phyloP scores from a whole-genome alignment of 2,113 vertebrate species.

The Tricholaema leucomelas region DNA sequence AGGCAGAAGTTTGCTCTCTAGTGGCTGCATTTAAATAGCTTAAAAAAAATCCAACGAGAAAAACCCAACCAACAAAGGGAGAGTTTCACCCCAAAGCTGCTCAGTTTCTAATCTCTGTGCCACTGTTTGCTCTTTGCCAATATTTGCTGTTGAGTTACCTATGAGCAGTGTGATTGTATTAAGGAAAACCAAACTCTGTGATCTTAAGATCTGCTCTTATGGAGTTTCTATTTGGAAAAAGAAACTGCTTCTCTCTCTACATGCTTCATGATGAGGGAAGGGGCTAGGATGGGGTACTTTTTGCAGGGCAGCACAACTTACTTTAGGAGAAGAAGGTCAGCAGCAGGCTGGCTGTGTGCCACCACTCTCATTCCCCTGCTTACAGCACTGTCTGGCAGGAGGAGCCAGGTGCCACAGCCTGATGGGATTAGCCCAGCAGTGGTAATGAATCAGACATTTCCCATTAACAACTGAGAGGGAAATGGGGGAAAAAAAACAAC shows the following conservation, averaged over 20 bases:
- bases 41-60: neutral
- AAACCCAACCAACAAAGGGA: neutral
- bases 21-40: slow-evolving; percentile 70
- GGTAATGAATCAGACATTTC: neutral
- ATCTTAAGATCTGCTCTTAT: neutral
- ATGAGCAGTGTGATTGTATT: neutral
- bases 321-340: neutral
- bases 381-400: neutral
- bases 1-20: slow-evolving; percentile 78
- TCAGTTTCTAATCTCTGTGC: neutral
- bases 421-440: neutral
- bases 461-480: neutral
- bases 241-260: neutral
- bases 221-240: neutral
- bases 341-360: neutral
- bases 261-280: neutral
- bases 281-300: neutral
- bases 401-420: neutral
- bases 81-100: neutral
- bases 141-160: neutral
- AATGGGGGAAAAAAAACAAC: neutral
- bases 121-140: slow-evolving; percentile 5
- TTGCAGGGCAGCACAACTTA: neutral
- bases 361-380: neutral
- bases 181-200: neutral